Evolutionary conservation across 2,113 vertebrate species (phyloP).

Genomic region (Excalfactoria chinensis): DNA sequence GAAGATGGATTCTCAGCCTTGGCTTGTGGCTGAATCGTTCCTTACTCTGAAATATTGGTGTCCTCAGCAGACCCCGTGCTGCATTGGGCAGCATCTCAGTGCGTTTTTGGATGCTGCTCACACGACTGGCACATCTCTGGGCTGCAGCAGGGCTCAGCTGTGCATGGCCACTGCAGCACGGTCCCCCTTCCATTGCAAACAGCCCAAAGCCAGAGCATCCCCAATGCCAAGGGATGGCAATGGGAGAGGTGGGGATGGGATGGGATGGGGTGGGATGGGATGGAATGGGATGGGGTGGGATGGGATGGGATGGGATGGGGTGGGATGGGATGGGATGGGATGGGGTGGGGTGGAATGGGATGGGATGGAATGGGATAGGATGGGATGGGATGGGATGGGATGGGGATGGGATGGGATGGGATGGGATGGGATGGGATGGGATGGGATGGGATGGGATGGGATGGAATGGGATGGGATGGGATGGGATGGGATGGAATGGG

Average conservation of each 20-base stretch:
- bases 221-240: rapidly evolving
- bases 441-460: rapidly evolving
- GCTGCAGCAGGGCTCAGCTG: neutral
- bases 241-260: neutral
- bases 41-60: neutral
- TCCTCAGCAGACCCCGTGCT: neutral
- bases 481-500: no score
- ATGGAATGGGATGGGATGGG: no score
- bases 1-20: neutral
- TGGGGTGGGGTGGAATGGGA: no score
- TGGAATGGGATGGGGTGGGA: no score
- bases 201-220: neutral
- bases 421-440: no score
- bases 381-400: no score
- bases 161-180: neutral
- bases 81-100: neutral
- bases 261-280: rapidly evolving
- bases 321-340: no score
- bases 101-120: neutral
- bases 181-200: neutral
- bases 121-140: rapidly evolving
- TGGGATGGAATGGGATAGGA: no score
- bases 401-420: no score
- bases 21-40: neutral
- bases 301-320: no score